Evolutionary conservation across 2,888 invertebrate species (phyloP).

Genomic region (Noctua pronuba): DNA sequence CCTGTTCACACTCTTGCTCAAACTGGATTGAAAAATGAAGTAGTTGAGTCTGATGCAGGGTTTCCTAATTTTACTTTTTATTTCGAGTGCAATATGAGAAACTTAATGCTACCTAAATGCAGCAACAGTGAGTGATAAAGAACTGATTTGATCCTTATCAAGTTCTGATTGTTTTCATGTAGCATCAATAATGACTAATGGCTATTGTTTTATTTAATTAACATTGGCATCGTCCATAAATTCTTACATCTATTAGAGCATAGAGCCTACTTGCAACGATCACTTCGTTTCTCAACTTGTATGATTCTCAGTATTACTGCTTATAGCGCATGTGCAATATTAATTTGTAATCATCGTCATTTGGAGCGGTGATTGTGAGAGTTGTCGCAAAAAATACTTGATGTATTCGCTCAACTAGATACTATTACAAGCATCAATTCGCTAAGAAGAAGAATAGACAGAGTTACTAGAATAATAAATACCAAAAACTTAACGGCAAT

Average conservation of each 20-base stretch:
- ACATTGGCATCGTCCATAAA: slow-evolving; percentile 54
- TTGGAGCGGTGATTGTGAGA: slow-evolving; percentile 28
- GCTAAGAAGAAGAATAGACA: not conserved
- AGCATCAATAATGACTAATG: slow-evolving; percentile 32
- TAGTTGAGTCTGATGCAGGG: not conserved
- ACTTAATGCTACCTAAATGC: not conserved
- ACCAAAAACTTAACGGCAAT: not conserved
- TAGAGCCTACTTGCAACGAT: slow-evolving; percentile 71
- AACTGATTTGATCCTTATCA: not conserved
- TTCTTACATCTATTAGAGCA: slow-evolving; percentile 69
- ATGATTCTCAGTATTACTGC: slow-evolving; percentile 56
- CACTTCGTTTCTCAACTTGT: slow-evolving; percentile 65
- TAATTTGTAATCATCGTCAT: slow-evolving; percentile 40
- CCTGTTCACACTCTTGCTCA: not conserved
- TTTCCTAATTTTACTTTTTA: not conserved
- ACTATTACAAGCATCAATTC: not conserved
- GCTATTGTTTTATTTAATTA: slow-evolving; percentile 63
- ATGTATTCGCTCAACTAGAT: not conserved
- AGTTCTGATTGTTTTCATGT: slow-evolving; percentile 1
- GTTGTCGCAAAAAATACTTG: slow-evolving; percentile 21
- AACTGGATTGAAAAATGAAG: not conserved
- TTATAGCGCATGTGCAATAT: slow-evolving; percentile 34
- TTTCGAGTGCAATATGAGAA: not conserved
- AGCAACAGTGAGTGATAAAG: not conserved
- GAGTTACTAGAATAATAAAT: not conserved